Conservation (phyloP, 2,113 vertebrate genomes). For the Sialia sialis region DNA sequence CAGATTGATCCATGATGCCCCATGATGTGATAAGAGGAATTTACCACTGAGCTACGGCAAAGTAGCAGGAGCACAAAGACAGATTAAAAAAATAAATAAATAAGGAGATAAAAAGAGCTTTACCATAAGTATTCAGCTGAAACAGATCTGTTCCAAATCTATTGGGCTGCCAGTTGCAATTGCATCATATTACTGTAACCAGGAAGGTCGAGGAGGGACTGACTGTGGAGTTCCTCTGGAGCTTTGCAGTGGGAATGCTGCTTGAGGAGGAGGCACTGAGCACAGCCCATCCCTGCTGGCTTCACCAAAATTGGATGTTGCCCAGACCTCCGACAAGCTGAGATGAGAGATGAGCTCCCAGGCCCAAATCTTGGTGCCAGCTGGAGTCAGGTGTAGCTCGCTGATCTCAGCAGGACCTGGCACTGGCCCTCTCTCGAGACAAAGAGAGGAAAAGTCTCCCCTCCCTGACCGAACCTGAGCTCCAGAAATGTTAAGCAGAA, state of each 20-base stretch:
- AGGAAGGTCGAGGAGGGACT: background rate
- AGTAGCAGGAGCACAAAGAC: background rate
- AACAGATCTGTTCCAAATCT: background rate
- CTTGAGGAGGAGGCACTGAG: background rate
- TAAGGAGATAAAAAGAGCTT: background rate
- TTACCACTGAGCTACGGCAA: background rate
- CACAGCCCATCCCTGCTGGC: background rate
- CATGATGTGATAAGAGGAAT: background rate
- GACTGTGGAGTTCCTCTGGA: background rate
- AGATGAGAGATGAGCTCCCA: background rate
- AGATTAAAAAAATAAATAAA: background rate
- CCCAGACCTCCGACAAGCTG: background rate
- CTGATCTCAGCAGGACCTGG: background rate
- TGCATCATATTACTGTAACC: background rate
- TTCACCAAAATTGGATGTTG: background rate
- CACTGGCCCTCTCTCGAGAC: background rate
- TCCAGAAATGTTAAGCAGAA: background rate
- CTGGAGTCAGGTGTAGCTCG: background rate
- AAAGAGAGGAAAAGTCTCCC: background rate
- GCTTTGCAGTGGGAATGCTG: background rate
- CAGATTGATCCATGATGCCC: background rate
- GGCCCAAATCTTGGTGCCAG: background rate
- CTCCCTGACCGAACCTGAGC: background rate
- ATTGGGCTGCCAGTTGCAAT: background rate
- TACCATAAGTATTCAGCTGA: background rate